Conservation (phyloP, 2,888 invertebrate genomes). For the Anodontia alba region DNA sequence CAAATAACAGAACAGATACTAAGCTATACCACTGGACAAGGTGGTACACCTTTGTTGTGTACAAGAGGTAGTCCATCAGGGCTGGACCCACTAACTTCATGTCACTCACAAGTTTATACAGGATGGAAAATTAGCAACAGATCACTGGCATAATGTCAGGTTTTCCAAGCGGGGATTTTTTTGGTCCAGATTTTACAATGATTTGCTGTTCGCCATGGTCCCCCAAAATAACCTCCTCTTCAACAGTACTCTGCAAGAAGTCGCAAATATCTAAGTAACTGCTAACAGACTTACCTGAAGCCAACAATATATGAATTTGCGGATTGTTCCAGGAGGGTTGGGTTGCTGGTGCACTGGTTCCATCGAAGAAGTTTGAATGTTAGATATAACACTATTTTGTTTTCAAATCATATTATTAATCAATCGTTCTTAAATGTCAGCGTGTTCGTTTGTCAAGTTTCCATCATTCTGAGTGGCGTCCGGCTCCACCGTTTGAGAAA, state of each 20-base stretch:
- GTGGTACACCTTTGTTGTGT: slow-evolving; percentile 3
- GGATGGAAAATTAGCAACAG: slow-evolving; percentile 5
- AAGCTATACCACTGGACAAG: background rate
- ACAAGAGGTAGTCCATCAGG: background rate
- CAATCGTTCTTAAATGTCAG: background rate
- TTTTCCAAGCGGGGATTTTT: background rate
- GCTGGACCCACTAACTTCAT: background rate
- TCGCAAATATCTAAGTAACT: background rate
- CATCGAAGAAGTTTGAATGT: background rate
- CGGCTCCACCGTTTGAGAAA: background rate
- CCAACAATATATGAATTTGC: background rate
- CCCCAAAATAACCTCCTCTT: slow-evolving; percentile 10
- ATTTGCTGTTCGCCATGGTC: background rate
- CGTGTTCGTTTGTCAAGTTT: background rate
- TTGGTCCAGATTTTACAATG: background rate
- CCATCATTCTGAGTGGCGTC: background rate
- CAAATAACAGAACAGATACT: background rate
- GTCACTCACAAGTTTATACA: slow-evolving; percentile 1
- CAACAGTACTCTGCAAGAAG: background rate
- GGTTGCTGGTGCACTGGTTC: background rate
- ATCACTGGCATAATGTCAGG: slow-evolving; percentile 1
- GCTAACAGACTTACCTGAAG: background rate
- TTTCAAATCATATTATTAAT: background rate
- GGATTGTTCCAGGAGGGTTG: slow-evolving; percentile 5
- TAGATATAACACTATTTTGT: background rate